Base-by-base conservation (phyloP, 2,113 vertebrate genomes). In the Hyperoodon ampullatus region DNA sequence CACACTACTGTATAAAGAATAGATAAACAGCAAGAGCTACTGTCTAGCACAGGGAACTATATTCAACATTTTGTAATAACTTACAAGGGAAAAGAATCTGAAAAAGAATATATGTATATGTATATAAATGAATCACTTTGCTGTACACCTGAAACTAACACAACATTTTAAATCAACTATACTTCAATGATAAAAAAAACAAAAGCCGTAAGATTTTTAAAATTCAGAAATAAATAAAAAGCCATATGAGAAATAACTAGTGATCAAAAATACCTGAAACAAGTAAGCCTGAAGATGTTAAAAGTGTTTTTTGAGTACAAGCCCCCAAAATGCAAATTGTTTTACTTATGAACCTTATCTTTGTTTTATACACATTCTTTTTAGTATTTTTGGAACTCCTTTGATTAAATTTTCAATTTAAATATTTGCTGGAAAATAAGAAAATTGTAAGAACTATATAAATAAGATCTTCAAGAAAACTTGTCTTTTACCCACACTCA, bases 351-450 rank as follows among this genome's bases (percentile, higher is more conserved):
- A 44, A 39, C 15, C 30, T 83, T 88, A 44, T 39, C 9, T 70
- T 68, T 81, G 35, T 61, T 53, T 42, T 55, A 50, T 3, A 44
- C 26, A 75, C n/a, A n/a, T 13, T 44, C 8, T 39, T 90, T n/a
- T 80, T 75, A 47, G 6, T 58, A 72, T 50, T 72, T 88, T 83
- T 28, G 35, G n/a, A 47, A 74, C 23, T 68, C 55, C n/a, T 63
- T 80, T 61, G 23, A 82, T 82, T 93, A 33, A 44, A 26, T 33
- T 96, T 90, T 95, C 33, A 74, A 39, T 60, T 84, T 80, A 80
- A 65, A 33, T 65, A 60, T 84, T 94, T 77, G 4, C 21, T 86
- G 26, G 9, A 88, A 94, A 53, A 39, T 23, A 63, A 19, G 9
- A 77, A 50, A 65, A 23, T 71, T 91, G 12, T 39, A 28, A 78